Conservation (phyloP, 2,113 vertebrate genomes). For the Podiceps cristatus region DNA sequence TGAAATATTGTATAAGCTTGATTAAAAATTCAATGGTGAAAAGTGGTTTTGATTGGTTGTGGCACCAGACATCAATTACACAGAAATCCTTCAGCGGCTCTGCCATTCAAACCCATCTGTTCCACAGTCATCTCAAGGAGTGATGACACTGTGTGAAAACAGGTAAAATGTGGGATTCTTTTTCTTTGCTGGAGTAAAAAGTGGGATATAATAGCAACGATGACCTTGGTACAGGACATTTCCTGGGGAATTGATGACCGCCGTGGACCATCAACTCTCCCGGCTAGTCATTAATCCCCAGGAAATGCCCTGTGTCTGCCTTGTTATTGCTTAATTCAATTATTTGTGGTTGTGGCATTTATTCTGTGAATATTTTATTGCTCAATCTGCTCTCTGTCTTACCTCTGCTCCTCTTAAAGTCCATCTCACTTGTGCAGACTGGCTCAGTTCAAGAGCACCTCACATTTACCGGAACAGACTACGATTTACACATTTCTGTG, state of each 20-base stretch:
- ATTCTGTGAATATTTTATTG: conserved; percentile 67
- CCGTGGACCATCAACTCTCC: conserved; percentile 34
- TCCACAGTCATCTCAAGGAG: neutral
- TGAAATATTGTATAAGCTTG: neutral
- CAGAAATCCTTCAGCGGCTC: neutral
- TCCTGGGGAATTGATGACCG: conserved; percentile 42
- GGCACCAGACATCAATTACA: neutral
- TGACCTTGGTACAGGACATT: conserved; percentile 62
- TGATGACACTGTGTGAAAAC: conserved; percentile 5
- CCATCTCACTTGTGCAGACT: neutral
- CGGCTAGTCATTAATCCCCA: conserved; percentile 40
- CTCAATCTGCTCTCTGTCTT: conserved; percentile 37
- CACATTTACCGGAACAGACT: neutral
- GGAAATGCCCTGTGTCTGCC: conserved; percentile 41
- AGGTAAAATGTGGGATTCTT: conserved; percentile 26
- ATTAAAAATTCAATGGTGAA: neutral
- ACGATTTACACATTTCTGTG: neutral
- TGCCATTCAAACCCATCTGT: neutral
- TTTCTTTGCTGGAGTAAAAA: neutral
- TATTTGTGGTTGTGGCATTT: conserved; percentile 58
- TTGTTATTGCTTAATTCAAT: conserved; percentile 67
- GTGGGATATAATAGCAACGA: neutral
- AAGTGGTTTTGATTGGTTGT: neutral
- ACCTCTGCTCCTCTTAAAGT: neutral
- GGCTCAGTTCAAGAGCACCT: neutral